Evolutionary conservation across 2,888 invertebrate species (phyloP), one percentile per base, ranked within the genome.

Genomic region (Nycteola revayana): DNA sequence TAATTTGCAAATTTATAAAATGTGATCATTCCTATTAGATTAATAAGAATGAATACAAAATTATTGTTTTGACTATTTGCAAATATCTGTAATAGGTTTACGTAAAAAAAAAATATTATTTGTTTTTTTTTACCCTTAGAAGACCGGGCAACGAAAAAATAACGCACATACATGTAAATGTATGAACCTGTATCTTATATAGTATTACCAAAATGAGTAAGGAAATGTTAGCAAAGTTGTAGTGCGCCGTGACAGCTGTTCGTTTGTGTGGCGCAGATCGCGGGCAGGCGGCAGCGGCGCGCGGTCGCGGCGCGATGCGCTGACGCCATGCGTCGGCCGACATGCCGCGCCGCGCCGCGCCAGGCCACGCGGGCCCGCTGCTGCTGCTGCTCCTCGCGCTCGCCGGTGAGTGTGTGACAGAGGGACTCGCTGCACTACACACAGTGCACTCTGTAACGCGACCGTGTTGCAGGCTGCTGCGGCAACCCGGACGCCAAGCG

Each of bases 401-500:
- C 36, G 26, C 42, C 30, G 14, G 32, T 29, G 29, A 7, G 17
- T 9, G 18, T 21, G 21, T 21, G 21, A 14, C 21, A n/a, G 21
- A 3, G 6, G 18, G 4, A 18, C 18, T 6, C 18, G 18, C 4
- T 18, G 18, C 18, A 18, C 18, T 6, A 18, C 18, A 3, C 18
- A 18, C 6, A 6, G 18, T 6, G 18, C 18, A 3, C 18, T 7
- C 21, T 5, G 7, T 21, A 7, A 20, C 29, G 25, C 36, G 26
- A 38, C 31, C 11, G 31, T 29, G 29, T 40, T 28, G 48, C 90
- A 95, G 95, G 94, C 86, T 94, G 94, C 91, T 93, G 93, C 60
- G 96, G 96, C 49, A 98, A 97, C 90, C 97, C 97, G 56, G 97
- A 98, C 87, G 98, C 98, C 57, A 98, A 97, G 87, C 92, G 98